Base-by-base conservation (phyloP, 2,888 invertebrate genomes). In the Melanostoma scalare region DNA sequence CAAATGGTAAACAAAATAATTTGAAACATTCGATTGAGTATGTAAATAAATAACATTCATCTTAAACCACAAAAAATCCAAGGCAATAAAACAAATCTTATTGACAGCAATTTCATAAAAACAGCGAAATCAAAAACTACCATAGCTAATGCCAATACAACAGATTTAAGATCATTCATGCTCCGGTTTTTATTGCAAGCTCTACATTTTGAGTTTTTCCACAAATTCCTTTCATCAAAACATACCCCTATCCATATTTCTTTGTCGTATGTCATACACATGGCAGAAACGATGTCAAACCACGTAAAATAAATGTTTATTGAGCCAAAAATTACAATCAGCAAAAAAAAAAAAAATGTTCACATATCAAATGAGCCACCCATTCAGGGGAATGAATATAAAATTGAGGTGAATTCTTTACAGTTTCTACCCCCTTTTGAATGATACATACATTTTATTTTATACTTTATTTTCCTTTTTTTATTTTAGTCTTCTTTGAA, bases 251-350 rank as follows among this genome's bases (percentile, higher is more conserved):
- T 0, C 30, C 6, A 33, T 9, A 10, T 5, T 3, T 35, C n/a
- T 46, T 4, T n/a, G 48, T 4, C n/a, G 35, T 20, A 30, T 38
- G 30, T 38, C 50, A 38, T 38, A 46, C 20, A 48, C 6, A 44
- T n/a, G 8, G 6, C 31, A 9, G 48, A 72, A 68, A 60, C 55
- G 46, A 60, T 73, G 52, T 61, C 68, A 84, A 74, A 60, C 60
- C 58, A 78, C 69, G 68, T 77, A 77, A 82, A 82, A 78, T 73
- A 82, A 82, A 82, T 78, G 65, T 79, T 75, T 78, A 84, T 84
- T 58, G 60, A 71, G 74, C 74, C 60, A 75, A 71, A 67, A 56
- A 76, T 61, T 38, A 58, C 65, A 67, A 48, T 84, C 74, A 84
- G 84, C 84, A 67, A 84, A 78, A 82, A 58, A 56, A 74, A 74